phyloP scores from a whole-genome alignment of 2,888 invertebrate genomes.

The Serripes groenlandicus region DNA sequence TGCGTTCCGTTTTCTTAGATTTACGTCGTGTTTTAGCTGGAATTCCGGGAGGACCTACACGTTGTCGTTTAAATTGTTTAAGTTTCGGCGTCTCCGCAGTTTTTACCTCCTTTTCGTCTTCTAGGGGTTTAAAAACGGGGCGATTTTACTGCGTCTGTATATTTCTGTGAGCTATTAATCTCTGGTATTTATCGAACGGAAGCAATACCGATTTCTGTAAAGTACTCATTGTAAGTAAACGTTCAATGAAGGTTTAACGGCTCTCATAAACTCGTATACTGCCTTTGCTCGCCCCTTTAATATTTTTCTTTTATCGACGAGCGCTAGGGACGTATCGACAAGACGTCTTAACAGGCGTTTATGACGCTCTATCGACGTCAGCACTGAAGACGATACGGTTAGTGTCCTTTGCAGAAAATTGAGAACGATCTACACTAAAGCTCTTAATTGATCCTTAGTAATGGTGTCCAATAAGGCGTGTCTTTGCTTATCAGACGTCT shows the following conservation, averaged over 20 bases:
- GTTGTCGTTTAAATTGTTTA: background rate
- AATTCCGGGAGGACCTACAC: background rate
- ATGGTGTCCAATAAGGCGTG: conserved; percentile 10
- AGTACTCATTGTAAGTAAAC: conserved; percentile 16
- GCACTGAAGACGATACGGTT: background rate
- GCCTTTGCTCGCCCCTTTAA: background rate
- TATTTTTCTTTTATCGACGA: background rate
- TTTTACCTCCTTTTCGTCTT: background rate
- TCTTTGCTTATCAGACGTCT: conserved; percentile 20
- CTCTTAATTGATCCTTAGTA: background rate
- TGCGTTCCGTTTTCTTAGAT: background rate
- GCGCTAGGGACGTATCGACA: background rate
- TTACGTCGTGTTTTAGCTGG: background rate
- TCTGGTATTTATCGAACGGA: conserved; percentile 6
- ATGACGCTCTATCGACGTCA: background rate
- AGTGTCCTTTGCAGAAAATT: background rate
- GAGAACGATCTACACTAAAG: background rate
- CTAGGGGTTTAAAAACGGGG: background rate
- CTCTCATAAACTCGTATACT: too few species aligned
- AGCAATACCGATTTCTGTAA: conserved; percentile 5
- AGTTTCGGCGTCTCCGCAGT: background rate
- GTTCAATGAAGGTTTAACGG: too few species aligned
- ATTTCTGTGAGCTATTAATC: background rate
- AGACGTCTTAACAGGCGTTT: background rate
- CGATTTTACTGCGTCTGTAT: too few species aligned